These are phyloP conservation scores for Vannuccia rotundouncinata DNA, from an alignment of 2,888 invertebrate species.

Conservation along the genomic window DNA sequence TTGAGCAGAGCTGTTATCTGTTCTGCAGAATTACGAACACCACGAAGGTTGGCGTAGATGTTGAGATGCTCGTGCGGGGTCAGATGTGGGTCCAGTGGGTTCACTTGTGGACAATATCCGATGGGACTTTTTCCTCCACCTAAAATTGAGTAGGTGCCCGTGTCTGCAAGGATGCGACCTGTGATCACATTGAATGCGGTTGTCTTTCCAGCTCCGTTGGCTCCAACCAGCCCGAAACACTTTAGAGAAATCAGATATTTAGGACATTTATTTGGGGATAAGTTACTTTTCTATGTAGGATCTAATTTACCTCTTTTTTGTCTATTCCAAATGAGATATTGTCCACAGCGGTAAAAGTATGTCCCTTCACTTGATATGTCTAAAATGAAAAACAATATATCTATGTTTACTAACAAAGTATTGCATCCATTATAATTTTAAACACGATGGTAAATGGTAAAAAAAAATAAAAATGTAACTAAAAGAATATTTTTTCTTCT, in stretches of 20 bases:
- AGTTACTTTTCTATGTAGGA: no score
- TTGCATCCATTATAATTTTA: no score
- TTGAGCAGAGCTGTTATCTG: not conserved
- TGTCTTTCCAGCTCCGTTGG: slow-evolving; percentile 59
- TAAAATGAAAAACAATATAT: no score
- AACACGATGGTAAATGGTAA: no score
- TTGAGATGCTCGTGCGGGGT: slow-evolving; percentile 54
- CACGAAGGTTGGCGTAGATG: slow-evolving; percentile 51
- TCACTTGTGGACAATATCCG: slow-evolving; percentile 59
- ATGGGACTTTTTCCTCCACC: slow-evolving; percentile 41
- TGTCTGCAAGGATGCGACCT: slow-evolving; percentile 50
- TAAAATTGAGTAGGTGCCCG: slow-evolving; percentile 48
- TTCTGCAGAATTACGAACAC: not conserved
- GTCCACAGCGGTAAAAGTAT: slow-evolving; percentile 49
- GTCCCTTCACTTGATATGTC: not conserved
- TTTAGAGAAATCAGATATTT: slow-evolving; percentile 38
- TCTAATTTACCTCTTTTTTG: slow-evolving; percentile 46
- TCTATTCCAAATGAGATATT: slow-evolving; percentile 54
- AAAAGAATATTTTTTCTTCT: no score
- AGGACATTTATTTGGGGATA: not conserved
- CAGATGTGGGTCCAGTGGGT: slow-evolving; percentile 56
- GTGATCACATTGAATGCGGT: slow-evolving; percentile 57
- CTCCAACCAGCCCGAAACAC: slow-evolving; percentile 58
- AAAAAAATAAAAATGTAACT: no score
- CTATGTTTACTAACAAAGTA: no score